A percentile compares a stretch with the other conserved stretches of the same genome.
Evolutionary conservation across 2,113 vertebrate species (phyloP).

Genomic region (Motacilla tschutschensis): DNA sequence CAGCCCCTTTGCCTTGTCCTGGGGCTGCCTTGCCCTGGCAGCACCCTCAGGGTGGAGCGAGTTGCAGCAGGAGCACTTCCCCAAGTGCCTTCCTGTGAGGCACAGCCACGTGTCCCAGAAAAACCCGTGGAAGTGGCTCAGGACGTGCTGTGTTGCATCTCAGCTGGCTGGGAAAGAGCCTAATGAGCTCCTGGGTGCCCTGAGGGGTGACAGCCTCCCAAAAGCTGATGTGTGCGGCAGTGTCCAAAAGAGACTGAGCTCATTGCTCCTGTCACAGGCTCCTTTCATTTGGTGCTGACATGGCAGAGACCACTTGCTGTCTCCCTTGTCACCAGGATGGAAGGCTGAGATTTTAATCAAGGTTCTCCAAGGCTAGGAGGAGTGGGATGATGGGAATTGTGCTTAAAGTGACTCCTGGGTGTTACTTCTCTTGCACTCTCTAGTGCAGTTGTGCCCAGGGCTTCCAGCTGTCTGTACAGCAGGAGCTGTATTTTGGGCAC

Average conservation of each 20-base stretch:
- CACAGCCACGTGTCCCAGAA: background rate
- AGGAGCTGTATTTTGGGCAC: background rate
- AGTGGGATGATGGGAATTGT: background rate
- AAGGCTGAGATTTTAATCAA: background rate
- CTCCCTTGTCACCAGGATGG: background rate
- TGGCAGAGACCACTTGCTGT: rapidly evolving
- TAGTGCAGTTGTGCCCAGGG: background rate
- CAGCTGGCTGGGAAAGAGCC: background rate
- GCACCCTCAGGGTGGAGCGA: rapidly evolving
- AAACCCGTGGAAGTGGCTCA: background rate
- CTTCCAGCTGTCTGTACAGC: background rate
- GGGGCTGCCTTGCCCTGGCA: background rate
- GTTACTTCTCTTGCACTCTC: background rate
- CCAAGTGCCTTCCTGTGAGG: background rate
- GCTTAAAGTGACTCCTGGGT: background rate
- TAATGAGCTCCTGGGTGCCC: background rate
- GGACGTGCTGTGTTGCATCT: rapidly evolving
- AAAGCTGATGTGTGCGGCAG: background rate
- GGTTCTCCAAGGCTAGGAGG: background rate
- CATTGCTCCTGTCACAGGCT: background rate
- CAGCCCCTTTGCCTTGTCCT: background rate
- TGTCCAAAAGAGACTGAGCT: background rate
- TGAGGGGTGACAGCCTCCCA: background rate
- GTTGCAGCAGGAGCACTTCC: background rate
- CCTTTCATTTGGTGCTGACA: rapidly evolving